A percentile compares a stretch with the other conserved stretches of the same genome.
Conservation (phyloP, 2,113 vertebrate genomes). For the Lanius collurio region DNA sequence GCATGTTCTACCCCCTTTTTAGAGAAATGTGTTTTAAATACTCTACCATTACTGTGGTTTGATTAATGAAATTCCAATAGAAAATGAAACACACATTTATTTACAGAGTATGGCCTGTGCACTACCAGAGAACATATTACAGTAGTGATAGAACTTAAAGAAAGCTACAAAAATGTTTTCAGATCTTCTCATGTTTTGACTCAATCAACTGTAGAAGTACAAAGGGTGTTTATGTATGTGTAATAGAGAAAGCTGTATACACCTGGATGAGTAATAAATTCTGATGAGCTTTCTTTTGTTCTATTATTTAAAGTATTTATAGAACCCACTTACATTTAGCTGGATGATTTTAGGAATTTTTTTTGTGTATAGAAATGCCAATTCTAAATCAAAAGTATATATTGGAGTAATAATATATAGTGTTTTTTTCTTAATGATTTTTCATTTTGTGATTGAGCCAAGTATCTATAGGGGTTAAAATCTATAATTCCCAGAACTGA, state of each 20-base stretch:
- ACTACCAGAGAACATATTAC: not conserved
- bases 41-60: constrained; percentile 27
- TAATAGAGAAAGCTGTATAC: constrained; percentile 21
- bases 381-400: constrained; percentile 11
- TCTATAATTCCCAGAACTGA: constrained; percentile 69
- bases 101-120: not conserved
- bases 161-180: constrained; percentile 11
- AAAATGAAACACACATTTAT: constrained; percentile 61
- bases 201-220: constrained; percentile 12
- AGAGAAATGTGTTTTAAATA: constrained; percentile 57
- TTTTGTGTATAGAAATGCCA: constrained; percentile 42
- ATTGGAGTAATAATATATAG: constrained; percentile 49
- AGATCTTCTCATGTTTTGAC: constrained; percentile 23
- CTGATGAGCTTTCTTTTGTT: not conserved
- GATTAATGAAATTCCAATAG: constrained; percentile 56
- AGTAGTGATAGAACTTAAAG: not conserved
- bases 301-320: constrained; percentile 31
- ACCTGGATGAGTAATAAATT: constrained; percentile 19
- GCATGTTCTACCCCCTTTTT: not conserved
- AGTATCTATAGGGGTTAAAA: constrained; percentile 70
- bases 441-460: constrained; percentile 60
- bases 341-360: constrained; percentile 15
- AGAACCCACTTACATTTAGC: constrained; percentile 26
- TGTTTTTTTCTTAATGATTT: constrained; percentile 63
- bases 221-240: not conserved